Evolutionary conservation across 2,888 invertebrate genomes (phyloP), one percentile per base, ranked within the genome.

Genomic region (Chaitophorus viminalis): DNA sequence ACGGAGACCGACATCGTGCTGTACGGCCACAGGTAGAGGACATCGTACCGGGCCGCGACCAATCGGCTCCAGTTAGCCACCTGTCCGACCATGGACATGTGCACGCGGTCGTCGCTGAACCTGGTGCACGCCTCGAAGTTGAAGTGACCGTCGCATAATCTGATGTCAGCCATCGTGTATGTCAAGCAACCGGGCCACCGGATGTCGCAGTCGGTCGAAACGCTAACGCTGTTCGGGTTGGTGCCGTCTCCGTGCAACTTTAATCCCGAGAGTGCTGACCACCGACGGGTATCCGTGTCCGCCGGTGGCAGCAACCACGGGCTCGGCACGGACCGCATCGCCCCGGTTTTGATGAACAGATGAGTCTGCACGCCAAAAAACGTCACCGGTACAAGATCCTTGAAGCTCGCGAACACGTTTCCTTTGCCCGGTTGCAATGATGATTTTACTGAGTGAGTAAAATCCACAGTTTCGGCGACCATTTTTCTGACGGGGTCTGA

Each of bases 101-200:
- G 31, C 36, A 79, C n/a, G 33, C 60, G 25, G 60, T 36, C n/a
- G 0, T n/a, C n/a, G 33, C 11, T 31, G 21, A 65, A n/a, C n/a
- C 33, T 33, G 18, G 31, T 11, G 79, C n/a, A 14, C 18, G 36
- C n/a, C 60, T 79, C 79, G 60, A 65, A 79, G 60, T 60, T 79
- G 60, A 60, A 79, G 8, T n/a, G 11, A 1, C 79, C 60, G 33
- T 17, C 18, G 25, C 14, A 36, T 6, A 36, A 36, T 33, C n/a
- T 3, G 17, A 79, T 3, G 25, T 65, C 79, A n/a, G 36, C 3
- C 33, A 60, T 60, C 0, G 36, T n/a, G n/a, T 33, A 65, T 14
- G 36, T n/a, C 1, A 25, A 8, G 25, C 36, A 25, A 33, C 8
- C 21, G 0, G 36, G 36, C 33, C 25, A 11, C 1, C 36, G n/a